phyloP scores from a whole-genome alignment of 2,888 invertebrate species.

The Mechanitis mazaeus region DNA sequence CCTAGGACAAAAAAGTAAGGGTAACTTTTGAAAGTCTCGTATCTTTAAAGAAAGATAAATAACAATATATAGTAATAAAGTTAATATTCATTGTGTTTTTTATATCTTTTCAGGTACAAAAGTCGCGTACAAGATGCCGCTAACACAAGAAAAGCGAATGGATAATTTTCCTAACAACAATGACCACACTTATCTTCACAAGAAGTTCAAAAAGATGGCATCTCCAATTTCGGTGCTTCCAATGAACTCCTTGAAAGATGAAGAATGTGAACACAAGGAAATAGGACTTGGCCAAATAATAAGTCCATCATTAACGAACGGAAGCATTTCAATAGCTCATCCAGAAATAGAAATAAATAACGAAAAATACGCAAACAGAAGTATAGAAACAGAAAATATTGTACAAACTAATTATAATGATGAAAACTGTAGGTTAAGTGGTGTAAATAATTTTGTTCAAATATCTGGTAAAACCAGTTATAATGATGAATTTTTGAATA shows the following conservation, averaged over 20 bases:
- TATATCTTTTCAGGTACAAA: constrained; percentile 58
- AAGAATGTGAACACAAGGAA: constrained; percentile 55
- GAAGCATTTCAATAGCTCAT: constrained; percentile 67
- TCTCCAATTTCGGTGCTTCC: constrained; percentile 70
- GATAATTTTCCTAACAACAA: constrained; percentile 73
- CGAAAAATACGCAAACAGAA: constrained; percentile 47
- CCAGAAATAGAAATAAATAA: constrained; percentile 70
- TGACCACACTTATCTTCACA: constrained; percentile 90
- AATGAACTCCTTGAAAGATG: constrained; percentile 48
- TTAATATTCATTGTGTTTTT: constrained; percentile 5
- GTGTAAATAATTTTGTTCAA: constrained; percentile 70
- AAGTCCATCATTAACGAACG: constrained; percentile 59
- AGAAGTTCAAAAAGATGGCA: constrained; percentile 94
- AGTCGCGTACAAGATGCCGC: constrained; percentile 67
- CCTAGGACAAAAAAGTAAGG: no score
- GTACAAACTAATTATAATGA: constrained; percentile 75
- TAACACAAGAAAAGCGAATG: constrained; percentile 71
- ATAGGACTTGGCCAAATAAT: constrained; percentile 48
- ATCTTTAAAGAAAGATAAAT: neutral
- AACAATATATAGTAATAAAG: neutral
- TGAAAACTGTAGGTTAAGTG: constrained; percentile 67
- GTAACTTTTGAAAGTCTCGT: no score
- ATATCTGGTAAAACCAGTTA: constrained; percentile 74
- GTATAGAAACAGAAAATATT: constrained; percentile 59
- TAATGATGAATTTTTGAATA: constrained; percentile 73